Conservation (phyloP, 2,888 invertebrate species). For the Eupithecia centaureata region DNA sequence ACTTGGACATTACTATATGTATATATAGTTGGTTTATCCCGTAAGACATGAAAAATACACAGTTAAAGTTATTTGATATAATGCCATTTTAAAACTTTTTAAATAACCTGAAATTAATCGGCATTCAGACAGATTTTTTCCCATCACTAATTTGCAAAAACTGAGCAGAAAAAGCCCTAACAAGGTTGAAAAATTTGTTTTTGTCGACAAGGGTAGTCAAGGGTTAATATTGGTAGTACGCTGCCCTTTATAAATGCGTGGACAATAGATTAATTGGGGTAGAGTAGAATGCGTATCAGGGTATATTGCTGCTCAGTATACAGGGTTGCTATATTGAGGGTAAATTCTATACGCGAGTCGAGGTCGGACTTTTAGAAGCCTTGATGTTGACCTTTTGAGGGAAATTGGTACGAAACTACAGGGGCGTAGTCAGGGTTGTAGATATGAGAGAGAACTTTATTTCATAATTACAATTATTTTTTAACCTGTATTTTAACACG, state of each 20-base stretch:
- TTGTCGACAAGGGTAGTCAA: not conserved
- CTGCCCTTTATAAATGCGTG: constrained; percentile 32
- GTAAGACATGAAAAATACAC: not conserved
- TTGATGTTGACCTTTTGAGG: constrained; percentile 30
- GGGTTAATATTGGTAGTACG: constrained; percentile 2
- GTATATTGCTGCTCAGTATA: not conserved
- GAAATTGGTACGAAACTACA: constrained; percentile 31
- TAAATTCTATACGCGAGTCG: constrained; percentile 31
- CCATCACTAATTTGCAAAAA: too few species aligned
- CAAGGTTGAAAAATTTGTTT: not conserved
- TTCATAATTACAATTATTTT: too few species aligned
- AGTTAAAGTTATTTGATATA: too few species aligned
- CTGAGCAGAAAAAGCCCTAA: not conserved
- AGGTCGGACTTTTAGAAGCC: constrained; percentile 31
- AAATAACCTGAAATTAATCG: too few species aligned
- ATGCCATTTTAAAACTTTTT: too few species aligned
- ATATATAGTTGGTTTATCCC: not conserved
- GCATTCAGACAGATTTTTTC: too few species aligned
- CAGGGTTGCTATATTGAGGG: constrained; percentile 24
- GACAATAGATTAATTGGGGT: constrained; percentile 38
- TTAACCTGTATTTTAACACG: too few species aligned
- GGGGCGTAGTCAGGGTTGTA: constrained; percentile 11
- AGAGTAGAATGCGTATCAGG: constrained; percentile 22
- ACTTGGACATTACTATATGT: too few species aligned
- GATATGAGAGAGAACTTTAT: not conserved